Percentiles rank a stretch among this genome's conserved stretches.
These are phyloP conservation scores for Aldrovandia affinis DNA, from an alignment of 2,797 vertebrate species.

Conservation along the genomic window DNA sequence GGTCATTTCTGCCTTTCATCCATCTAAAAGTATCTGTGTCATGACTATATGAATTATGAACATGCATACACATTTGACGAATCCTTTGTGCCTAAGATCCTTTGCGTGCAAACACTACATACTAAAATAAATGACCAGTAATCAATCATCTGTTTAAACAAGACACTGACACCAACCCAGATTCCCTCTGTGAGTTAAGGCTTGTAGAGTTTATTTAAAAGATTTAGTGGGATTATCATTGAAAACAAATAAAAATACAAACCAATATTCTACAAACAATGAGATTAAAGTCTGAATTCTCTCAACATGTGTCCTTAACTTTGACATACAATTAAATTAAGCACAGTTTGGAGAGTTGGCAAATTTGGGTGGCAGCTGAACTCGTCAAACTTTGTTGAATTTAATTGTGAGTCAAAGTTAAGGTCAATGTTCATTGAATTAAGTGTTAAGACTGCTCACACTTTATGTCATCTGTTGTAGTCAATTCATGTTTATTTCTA, in stretches of 20 bases:
- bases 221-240: slow-evolving; percentile 67
- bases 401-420: too few species aligned
- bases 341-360: too few species aligned
- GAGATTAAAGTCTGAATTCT: too few species aligned
- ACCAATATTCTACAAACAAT: slow-evolving; percentile 33
- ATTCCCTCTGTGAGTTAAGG: slow-evolving; percentile 50
- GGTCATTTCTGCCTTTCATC: slow-evolving; percentile 41
- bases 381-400: too few species aligned
- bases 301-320: not conserved
- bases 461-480: too few species aligned
- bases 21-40: slow-evolving; percentile 8
- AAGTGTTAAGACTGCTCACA: too few species aligned
- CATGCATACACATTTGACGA: slow-evolving; percentile 35
- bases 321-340: too few species aligned
- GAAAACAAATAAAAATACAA: slow-evolving; percentile 61
- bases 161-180: slow-evolving; percentile 42
- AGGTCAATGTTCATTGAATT: too few species aligned
- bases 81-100: slow-evolving; percentile 49
- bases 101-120: slow-evolving; percentile 18
- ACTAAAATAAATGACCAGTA: slow-evolving; percentile 38
- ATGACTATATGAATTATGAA: slow-evolving; percentile 30
- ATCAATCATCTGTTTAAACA: slow-evolving; percentile 47
- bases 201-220: slow-evolving; percentile 62
- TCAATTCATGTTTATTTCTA: too few species aligned
- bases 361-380: too few species aligned